These are phyloP conservation scores for Babylonia areolata DNA, from an alignment of 1,140 invertebrate species.

Conservation along the genomic window DNA sequence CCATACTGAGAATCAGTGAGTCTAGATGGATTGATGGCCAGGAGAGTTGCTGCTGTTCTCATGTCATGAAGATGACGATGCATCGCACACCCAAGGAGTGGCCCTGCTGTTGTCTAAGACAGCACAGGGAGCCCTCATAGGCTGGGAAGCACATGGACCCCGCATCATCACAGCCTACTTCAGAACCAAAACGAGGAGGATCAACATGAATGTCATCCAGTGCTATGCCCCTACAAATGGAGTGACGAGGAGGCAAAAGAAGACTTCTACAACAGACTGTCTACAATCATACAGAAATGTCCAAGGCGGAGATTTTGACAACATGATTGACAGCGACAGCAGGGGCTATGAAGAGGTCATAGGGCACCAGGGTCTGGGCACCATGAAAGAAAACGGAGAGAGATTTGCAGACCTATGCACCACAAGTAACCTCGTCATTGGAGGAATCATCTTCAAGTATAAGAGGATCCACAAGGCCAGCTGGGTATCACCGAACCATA, in stretches of 20 bases:
- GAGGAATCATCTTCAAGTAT: conserved; percentile 49
- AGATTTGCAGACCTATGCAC: conserved; percentile 43
- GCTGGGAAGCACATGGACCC: conserved; percentile 44
- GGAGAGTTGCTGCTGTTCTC: conserved; percentile 43
- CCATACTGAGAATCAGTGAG: conserved; percentile 37
- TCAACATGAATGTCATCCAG: conserved; percentile 42
- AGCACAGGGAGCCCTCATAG: conserved; percentile 40
- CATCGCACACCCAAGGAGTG: conserved; percentile 44
- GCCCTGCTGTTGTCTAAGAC: conserved; percentile 43
- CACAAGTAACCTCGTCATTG: conserved; percentile 48
- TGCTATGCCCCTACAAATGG: conserved; percentile 48
- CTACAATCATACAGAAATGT: not conserved
- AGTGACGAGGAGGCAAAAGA: conserved; percentile 38
- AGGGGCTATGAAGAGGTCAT: not conserved
- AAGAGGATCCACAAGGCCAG: conserved; percentile 49
- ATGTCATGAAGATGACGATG: conserved; percentile 45
- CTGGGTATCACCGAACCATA: not conserved
- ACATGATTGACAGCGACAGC: not conserved
- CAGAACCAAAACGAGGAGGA: conserved; percentile 41
- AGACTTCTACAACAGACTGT: conserved; percentile 36
- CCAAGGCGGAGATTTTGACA: conserved; percentile 6
- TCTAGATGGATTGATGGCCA: conserved; percentile 25
- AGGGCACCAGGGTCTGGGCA: not conserved
- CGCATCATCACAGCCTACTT: conserved; percentile 48
- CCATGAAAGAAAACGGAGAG: conserved; percentile 40